These are phyloP conservation scores for Lordiphosa stackelbergi DNA, from an alignment of 1,140 invertebrate genomes.

Conservation along the genomic window DNA sequence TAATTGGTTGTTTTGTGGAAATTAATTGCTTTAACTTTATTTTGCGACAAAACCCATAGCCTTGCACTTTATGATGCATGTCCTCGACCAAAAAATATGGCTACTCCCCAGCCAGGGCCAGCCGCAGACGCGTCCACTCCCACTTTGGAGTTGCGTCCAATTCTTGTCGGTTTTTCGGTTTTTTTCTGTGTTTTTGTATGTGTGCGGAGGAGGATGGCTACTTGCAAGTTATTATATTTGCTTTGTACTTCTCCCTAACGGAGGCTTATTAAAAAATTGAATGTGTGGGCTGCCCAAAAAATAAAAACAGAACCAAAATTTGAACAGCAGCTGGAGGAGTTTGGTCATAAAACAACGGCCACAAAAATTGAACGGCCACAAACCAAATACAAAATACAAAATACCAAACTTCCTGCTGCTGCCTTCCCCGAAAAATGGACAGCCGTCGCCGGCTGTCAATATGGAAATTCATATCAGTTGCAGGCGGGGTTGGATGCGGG, in stretches of 20 bases:
- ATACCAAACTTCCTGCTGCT: conserved; percentile 13
- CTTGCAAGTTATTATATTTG: conserved; percentile 76
- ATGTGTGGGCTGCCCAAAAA: conserved; percentile 50
- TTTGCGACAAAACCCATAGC: conserved; percentile 42
- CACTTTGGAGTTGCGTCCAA: neutral
- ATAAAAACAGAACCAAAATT: conserved; percentile 22
- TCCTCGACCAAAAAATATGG: conserved; percentile 13
- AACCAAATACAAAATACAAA: conserved; percentile 32
- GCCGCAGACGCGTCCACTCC: neutral
- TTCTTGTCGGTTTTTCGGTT: conserved; percentile 20
- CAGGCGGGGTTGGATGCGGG: neutral
- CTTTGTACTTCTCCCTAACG: conserved; percentile 62
- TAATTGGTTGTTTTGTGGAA: conserved; percentile 77
- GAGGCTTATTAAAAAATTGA: conserved; percentile 67
- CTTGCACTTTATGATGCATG: conserved; percentile 72
- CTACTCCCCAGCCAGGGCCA: too few relatives aligned
- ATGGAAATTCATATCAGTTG: conserved; percentile 73
- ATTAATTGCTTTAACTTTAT: conserved; percentile 77
- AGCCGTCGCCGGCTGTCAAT: conserved; percentile 71
- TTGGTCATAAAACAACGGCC: conserved; percentile 65
- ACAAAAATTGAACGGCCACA: conserved; percentile 64
- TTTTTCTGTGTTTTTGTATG: conserved; percentile 13
- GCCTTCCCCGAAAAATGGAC: conserved; percentile 17
- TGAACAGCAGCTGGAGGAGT: conserved; percentile 17
- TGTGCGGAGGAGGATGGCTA: conserved; percentile 43